These are phyloP conservation scores for Neodon shergylaensis DNA, from an alignment of 2,113 vertebrate species.

Conservation along the genomic window DNA sequence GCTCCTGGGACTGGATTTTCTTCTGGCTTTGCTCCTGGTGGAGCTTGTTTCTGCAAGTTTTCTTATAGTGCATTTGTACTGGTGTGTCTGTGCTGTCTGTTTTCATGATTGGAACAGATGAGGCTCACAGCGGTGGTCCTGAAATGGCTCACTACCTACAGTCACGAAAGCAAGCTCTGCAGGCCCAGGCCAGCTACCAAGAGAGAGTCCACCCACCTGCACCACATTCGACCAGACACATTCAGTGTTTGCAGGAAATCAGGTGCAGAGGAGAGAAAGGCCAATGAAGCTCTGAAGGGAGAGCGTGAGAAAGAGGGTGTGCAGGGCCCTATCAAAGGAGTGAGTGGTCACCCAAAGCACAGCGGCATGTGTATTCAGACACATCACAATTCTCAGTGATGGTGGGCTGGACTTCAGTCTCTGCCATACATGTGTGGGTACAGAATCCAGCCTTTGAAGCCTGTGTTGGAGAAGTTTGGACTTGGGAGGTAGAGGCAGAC, in stretches of 20 bases:
- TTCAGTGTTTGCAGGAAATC: background rate
- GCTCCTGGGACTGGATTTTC: too few species aligned
- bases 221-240: background rate
- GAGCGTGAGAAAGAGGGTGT: background rate
- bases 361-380: background rate
- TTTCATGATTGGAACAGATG: background rate
- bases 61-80: background rate
- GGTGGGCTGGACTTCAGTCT: background rate
- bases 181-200: background rate
- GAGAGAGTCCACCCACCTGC: background rate
- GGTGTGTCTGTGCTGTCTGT: background rate
- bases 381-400: background rate
- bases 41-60: too few species aligned
- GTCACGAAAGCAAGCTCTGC: background rate
- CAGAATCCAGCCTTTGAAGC: background rate
- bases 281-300: background rate
- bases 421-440: background rate
- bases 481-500: background rate
- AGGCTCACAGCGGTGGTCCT: background rate
- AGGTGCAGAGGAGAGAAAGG: background rate
- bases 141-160: background rate
- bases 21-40: too few species aligned
- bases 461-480: background rate
- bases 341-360: background rate
- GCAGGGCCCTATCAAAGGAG: background rate